These are phyloP conservation scores for Ephialtes manifestator DNA, from an alignment of 2,888 invertebrate species.

Conservation along the genomic window DNA sequence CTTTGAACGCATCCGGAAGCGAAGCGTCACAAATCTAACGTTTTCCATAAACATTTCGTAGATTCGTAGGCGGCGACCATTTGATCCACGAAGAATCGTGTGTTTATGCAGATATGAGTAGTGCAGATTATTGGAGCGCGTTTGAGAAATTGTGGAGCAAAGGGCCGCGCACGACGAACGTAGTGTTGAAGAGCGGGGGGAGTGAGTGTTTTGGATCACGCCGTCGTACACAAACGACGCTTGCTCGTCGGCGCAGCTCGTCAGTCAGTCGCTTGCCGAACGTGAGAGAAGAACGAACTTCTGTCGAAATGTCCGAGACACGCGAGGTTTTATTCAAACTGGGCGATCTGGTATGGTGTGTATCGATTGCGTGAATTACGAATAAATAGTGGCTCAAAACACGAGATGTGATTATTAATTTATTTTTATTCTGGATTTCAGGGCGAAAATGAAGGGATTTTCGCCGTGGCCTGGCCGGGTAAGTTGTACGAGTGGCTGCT, in stretches of 20 bases:
- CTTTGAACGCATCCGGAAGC: conserved; percentile 70
- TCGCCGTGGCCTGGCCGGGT: conserved; percentile 99
- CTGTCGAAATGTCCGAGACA: conserved; percentile 86
- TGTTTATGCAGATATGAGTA: conserved; percentile 35
- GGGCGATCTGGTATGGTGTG: conserved; percentile 91
- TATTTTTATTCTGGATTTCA: conserved; percentile 87
- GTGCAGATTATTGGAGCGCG: conserved; percentile 60
- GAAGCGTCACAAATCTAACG: conserved; percentile 31
- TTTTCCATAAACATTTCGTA: conserved; percentile 40
- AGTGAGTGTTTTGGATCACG: conserved; percentile 78
- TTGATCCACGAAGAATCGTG: not conserved
- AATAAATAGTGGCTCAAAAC: conserved; percentile 30
- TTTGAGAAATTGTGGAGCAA: conserved; percentile 67
- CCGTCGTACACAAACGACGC: conserved; percentile 82
- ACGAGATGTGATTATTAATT: conserved; percentile 63
- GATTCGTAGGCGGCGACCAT: conserved; percentile 13
- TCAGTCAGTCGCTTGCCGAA: conserved; percentile 84
- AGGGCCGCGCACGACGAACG: conserved; percentile 62
- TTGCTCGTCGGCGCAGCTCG: conserved; percentile 69
- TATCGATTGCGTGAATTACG: conserved; percentile 74
- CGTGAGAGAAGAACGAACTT: conserved; percentile 73
- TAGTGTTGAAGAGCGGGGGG: conserved; percentile 65
- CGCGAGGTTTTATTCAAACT: conserved; percentile 87
- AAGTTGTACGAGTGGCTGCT: conserved; percentile 87
- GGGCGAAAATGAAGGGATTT: conserved; percentile 99